Percentiles rank a stretch among this genome's conserved stretches.
These are phyloP conservation scores for Rhamnusium bicolor DNA, from an alignment of 2,888 invertebrate species.

Conservation along the genomic window DNA sequence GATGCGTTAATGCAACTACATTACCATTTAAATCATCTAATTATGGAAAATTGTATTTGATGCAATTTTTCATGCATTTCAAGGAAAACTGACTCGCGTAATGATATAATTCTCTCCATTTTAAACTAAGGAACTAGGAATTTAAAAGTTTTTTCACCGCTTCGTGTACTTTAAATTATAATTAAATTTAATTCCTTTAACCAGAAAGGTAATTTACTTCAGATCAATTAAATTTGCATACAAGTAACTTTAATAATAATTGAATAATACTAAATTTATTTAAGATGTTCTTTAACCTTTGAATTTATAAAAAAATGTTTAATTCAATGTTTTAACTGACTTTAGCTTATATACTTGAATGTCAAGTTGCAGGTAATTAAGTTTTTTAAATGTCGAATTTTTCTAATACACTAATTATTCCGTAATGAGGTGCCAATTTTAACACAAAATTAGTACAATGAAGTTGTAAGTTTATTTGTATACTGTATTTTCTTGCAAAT, in stretches of 20 bases:
- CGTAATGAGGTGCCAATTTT: background rate
- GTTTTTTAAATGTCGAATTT: background rate
- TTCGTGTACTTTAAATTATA: background rate
- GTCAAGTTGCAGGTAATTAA: background rate
- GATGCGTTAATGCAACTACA: slow-evolving; percentile 35
- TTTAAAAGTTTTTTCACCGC: background rate
- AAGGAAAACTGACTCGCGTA: slow-evolving; percentile 34
- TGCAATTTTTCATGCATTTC: slow-evolving; percentile 37
- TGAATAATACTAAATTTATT: background rate
- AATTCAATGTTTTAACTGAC: background rate
- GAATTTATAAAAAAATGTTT: background rate
- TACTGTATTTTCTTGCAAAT: too few species aligned
- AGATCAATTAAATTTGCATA: slow-evolving; percentile 1
- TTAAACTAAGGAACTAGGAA: background rate
- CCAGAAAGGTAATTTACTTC: background rate
- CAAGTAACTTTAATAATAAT: background rate
- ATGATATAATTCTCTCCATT: background rate
- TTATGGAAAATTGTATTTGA: slow-evolving; percentile 38
- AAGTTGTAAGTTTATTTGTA: background rate
- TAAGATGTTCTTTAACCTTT: background rate
- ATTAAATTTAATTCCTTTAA: background rate
- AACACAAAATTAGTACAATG: background rate
- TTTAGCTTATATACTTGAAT: background rate
- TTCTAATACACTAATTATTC: background rate
- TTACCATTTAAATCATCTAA: slow-evolving; percentile 18